Percentiles rank a stretch among this genome's conserved stretches.
phyloP scores from a whole-genome alignment of 2,888 invertebrate genomes.

The Hypena proboscidalis region DNA sequence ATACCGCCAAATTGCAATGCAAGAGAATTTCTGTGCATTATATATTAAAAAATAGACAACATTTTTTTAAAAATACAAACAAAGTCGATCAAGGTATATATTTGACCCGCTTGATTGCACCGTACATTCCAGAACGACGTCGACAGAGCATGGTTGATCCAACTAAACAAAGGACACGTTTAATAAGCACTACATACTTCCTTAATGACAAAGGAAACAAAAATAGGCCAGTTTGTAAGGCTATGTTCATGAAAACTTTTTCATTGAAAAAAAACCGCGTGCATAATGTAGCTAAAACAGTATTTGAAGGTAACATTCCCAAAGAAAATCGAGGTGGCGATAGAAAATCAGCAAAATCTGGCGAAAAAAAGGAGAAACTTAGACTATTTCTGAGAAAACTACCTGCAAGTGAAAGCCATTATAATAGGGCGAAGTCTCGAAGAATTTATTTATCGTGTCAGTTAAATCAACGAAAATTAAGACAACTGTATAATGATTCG shows the following conservation, averaged over 20 bases:
- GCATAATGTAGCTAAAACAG: slow-evolving; percentile 19
- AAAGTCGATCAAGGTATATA: slow-evolving; percentile 25
- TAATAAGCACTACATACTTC: slow-evolving; percentile 13
- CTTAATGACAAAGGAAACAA: slow-evolving; percentile 13
- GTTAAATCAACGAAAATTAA: slow-evolving; percentile 28
- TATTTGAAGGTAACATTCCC: slow-evolving; percentile 26
- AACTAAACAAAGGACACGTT: slow-evolving; percentile 7
- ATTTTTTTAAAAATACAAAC: slow-evolving; percentile 15
- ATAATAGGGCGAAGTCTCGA: slow-evolving; percentile 40
- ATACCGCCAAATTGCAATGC: neutral
- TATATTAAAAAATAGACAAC: slow-evolving; percentile 2
- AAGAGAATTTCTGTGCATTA: neutral
- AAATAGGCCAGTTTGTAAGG: slow-evolving; percentile 25
- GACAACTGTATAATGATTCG: slow-evolving; percentile 40
- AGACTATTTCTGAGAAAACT: slow-evolving; percentile 32
- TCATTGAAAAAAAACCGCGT: slow-evolving; percentile 25
- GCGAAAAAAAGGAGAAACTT: slow-evolving; percentile 36
- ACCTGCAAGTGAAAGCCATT: slow-evolving; percentile 43
- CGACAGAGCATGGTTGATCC: slow-evolving; percentile 11
- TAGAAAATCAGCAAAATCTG: slow-evolving; percentile 27
- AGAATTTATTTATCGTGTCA: slow-evolving; percentile 37
- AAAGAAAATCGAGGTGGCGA: slow-evolving; percentile 39
- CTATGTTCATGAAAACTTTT: slow-evolving; percentile 23
- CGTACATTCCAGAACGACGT: slow-evolving; percentile 17
- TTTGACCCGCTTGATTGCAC: slow-evolving; percentile 22